These are phyloP conservation scores for Drosophila neoperkinsi DNA, from an alignment of 2,888 invertebrate species.

Conservation along the genomic window DNA sequence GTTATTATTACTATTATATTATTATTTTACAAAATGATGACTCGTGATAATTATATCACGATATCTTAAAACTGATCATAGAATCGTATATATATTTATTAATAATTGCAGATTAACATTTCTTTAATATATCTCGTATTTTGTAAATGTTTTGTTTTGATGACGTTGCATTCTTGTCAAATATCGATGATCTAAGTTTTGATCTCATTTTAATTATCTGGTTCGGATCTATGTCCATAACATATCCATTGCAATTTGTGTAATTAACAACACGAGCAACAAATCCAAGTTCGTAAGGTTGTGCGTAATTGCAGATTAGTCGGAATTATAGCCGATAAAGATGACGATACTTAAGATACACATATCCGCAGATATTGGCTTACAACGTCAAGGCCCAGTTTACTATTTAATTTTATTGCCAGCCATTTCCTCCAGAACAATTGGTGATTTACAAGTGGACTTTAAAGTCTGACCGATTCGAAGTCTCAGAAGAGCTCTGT, in stretches of 20 bases:
- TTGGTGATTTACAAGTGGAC: conserved; percentile 40
- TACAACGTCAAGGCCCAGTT: conserved; percentile 15
- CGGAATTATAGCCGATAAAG: conserved; percentile 13
- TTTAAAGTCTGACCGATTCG: conserved; percentile 10
- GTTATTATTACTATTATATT: background rate
- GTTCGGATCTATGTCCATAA: background rate
- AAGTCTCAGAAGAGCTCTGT: conserved; percentile 25
- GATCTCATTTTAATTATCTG: conserved; percentile 5
- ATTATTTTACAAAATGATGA: background rate
- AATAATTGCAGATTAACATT: conserved; percentile 1
- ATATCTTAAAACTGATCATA: background rate
- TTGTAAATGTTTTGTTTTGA: conserved; percentile 4
- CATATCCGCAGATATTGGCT: background rate
- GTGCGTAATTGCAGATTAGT: conserved; percentile 25
- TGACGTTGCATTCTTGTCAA: conserved; percentile 20
- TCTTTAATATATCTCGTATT: conserved; percentile 16
- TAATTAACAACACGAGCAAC: conserved; percentile 10
- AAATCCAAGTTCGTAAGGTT: conserved; percentile 16
- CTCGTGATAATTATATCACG: background rate
- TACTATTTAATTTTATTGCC: conserved; percentile 6
- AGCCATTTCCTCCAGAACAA: conserved; percentile 24
- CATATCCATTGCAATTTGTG: background rate
- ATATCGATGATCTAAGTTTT: conserved; percentile 36
- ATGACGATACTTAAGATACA: conserved; percentile 2
- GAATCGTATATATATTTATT: conserved; percentile 5